phyloP scores from a whole-genome alignment of 2,888 invertebrate genomes.

The Mythimna ferrago region DNA sequence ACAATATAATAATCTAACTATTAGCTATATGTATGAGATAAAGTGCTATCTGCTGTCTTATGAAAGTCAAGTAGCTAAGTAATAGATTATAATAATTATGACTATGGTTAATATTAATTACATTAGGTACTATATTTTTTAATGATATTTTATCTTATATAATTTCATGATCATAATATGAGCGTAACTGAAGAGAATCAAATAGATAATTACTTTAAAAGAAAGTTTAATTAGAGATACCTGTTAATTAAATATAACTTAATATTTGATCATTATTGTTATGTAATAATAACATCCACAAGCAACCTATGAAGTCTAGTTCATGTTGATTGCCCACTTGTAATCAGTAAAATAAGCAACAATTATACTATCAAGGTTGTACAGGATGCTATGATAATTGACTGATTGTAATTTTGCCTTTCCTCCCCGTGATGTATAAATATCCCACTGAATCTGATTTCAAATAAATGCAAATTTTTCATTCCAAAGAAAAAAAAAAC shows the following conservation, averaged over 20 bases:
- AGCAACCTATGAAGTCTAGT: slow-evolving; percentile 28
- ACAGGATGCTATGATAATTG: slow-evolving; percentile 67
- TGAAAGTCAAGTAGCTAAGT: slow-evolving; percentile 20
- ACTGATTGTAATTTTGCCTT: slow-evolving; percentile 60
- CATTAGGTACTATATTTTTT: background rate
- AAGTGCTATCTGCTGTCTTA: slow-evolving; percentile 3
- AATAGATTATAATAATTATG: slow-evolving; percentile 11
- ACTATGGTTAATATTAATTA: background rate
- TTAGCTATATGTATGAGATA: slow-evolving; percentile 10
- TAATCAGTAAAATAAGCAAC: slow-evolving; percentile 49
- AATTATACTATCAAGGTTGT: slow-evolving; percentile 62
- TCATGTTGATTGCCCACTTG: slow-evolving; percentile 38
- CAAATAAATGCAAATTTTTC: slow-evolving; percentile 37
- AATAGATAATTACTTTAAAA: slow-evolving; percentile 1
- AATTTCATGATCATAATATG: background rate
- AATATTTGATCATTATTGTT: slow-evolving; percentile 9
- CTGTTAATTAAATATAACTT: background rate
- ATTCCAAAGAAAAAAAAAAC: slow-evolving; percentile 26
- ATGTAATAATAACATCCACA: slow-evolving; percentile 12
- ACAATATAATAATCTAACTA: slow-evolving; percentile 12
- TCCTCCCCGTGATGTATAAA: slow-evolving; percentile 63
- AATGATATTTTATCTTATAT: background rate
- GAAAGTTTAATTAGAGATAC: background rate
- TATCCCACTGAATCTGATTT: slow-evolving; percentile 54
- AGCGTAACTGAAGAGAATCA: background rate